Evolutionary conservation across 2,113 vertebrate genomes (phyloP), one percentile per base, ranked within the genome.

Genomic region (Heterotis niloticus): DNA sequence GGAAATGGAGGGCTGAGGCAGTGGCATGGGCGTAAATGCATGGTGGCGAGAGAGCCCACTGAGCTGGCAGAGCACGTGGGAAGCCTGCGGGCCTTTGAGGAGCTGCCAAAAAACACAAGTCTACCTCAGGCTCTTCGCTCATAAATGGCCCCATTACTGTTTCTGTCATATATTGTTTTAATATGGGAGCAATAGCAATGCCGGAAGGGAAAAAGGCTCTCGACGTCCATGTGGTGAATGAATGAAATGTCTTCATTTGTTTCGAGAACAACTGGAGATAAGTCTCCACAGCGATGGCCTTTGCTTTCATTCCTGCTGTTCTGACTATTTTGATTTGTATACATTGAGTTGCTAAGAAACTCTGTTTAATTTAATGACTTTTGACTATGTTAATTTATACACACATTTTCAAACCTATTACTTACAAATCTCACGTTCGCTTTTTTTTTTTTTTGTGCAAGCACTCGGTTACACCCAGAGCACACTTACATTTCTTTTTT

Each of bases 111-210:
- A 26, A 34, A 82, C 64, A 84, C 81, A 87, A 86, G 86, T 86
- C 80, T 29, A 1, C 34, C 91, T 86, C 82, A 84, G 90, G 89
- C 88, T 85, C 80, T 84, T 26, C 17, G 81, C 82, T 86, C 85
- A 87, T 90, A 89, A 90, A 88, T 82, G 75, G 83, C 86, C 75
- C 85, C 64, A 11, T 82, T 87, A 85, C 86, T 86, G 82, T 68
- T 83, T 86, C 81, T 88, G 90, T 91, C 82, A 83, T 91, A 86
- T 91, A 88, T 94, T 94, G 90, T 92, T 94, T 92, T 90, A 93
- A 91, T 91, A 89, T 90, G 88, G 88, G 90, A 92, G 88, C 83
- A 82, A 80, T 69, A 82, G 84, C n/a, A 87, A 85, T 86, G 87
- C 88, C 86, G 90, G 75, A 78, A 84, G 86, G 83, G 83, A 86